These are phyloP conservation scores for Agrilus biguttatus DNA, from an alignment of 2,888 invertebrate species.

Conservation along the genomic window DNA sequence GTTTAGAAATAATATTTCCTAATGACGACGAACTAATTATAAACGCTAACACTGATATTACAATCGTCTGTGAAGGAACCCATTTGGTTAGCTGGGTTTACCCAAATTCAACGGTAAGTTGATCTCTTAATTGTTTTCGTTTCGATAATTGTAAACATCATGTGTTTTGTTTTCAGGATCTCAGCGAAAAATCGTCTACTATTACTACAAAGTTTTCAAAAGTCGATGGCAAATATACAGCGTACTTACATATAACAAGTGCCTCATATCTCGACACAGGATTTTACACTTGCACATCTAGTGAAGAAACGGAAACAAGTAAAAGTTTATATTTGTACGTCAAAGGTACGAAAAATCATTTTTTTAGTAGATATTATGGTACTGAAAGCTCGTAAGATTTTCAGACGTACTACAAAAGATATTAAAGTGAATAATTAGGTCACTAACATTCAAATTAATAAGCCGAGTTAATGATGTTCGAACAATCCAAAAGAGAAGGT, in stretches of 20 bases:
- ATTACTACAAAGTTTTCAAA: conserved; percentile 8
- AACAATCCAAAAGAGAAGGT: too few relatives aligned
- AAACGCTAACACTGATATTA: conserved; percentile 23
- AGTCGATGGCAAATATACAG: conserved; percentile 17
- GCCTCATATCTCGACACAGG: conserved; percentile 26
- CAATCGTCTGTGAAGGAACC: conserved; percentile 32
- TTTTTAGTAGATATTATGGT: too few relatives aligned
- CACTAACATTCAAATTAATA: background rate
- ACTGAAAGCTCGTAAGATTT: too few relatives aligned
- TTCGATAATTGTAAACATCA: background rate
- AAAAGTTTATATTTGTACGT: conserved; percentile 41
- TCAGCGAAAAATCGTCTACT: conserved; percentile 6
- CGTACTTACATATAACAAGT: conserved; percentile 28
- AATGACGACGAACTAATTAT: conserved; percentile 23
- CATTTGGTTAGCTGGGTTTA: conserved; percentile 29
- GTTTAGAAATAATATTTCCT: conserved; percentile 15
- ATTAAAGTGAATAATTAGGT: background rate
- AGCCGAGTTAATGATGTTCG: too few relatives aligned
- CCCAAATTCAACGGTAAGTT: conserved; percentile 9
- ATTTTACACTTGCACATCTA: conserved; percentile 27
- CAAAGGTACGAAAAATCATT: conserved; percentile 28
- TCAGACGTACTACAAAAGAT: too few relatives aligned
- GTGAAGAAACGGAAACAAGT: conserved; percentile 22
- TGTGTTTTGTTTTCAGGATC: conserved; percentile 8
- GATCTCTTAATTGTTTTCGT: conserved; percentile 1